phyloP scores from a whole-genome alignment of 2,797 vertebrate genomes.

The Enoplosus armatus region DNA sequence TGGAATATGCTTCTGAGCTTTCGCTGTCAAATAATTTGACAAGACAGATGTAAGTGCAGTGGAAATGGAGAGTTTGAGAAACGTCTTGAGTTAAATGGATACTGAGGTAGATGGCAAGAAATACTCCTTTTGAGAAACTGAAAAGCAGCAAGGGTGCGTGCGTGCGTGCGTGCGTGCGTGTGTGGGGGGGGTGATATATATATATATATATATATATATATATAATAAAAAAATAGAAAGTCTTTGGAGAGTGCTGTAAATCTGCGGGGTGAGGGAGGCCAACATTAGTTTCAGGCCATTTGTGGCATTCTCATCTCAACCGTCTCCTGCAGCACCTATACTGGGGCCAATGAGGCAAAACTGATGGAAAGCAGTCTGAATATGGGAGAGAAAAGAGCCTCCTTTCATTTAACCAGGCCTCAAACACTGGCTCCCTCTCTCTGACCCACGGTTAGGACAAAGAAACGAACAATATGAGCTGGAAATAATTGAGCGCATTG shows the following conservation, averaged over 20 bases:
- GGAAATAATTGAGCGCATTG: conserved; percentile 58
- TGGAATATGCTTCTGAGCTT: conserved; percentile 61
- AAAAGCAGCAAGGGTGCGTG: background rate
- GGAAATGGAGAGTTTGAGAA: conserved; percentile 66
- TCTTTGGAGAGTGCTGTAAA: conserved; percentile 72
- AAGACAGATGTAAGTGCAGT: conserved; percentile 64
- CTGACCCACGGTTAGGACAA: conserved; percentile 52
- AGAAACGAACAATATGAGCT: conserved; percentile 47
- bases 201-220: too few species aligned
- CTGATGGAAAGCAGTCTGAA: conserved; percentile 77
- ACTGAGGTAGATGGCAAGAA: conserved; percentile 41
- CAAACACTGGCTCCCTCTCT: conserved; percentile 49
- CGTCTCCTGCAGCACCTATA: conserved; percentile 74
- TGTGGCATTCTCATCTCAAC: conserved; percentile 80
- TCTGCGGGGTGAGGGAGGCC: conserved; percentile 73
- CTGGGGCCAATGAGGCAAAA: conserved; percentile 75
- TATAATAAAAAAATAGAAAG: conserved; percentile 57
- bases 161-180: too few species aligned
- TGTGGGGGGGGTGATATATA: too few species aligned
- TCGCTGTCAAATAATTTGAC: conserved; percentile 64
- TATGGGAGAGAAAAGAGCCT: conserved; percentile 60
- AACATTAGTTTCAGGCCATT: conserved; percentile 84
- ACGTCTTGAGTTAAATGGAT: conserved; percentile 57
- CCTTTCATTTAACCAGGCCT: conserved; percentile 64
- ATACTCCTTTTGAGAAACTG: conserved; percentile 19